Evolutionary conservation across 2,888 invertebrate genomes (phyloP), one percentile per base, ranked within the genome.

Genomic region (Trichogramma dendrolimi): DNA sequence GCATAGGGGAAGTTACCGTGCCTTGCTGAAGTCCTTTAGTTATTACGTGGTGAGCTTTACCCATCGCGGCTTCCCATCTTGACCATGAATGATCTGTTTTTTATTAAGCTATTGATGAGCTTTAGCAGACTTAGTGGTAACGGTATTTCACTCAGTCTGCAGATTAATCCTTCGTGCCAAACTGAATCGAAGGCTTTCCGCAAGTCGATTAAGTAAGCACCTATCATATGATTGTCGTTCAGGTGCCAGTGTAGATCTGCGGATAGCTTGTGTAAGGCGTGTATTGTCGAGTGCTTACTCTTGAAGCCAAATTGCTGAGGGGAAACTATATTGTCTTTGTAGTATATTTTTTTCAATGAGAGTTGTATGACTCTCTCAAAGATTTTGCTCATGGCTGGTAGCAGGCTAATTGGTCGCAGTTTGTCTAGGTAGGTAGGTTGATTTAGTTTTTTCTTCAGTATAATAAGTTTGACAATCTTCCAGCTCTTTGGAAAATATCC

Each of bases 341-440:
- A 43, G 46, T 59, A 61, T 7, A 57, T 48, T 5, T 42, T 8
- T 3, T 6, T 3, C 4, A 67, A 5, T 1, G 54, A 1, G 1
- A 64, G 56, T 41, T 68, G 67, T 2, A 71, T 47, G 0, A 69
- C 6, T 0, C 54, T 58, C 64, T 71, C 71, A 38, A 66, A 69
- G 0, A 72, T 41, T 66, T 71, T 70, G 10, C 69, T 67, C 0
- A 71, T 61, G n/a, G 68, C 69, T 0, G 69, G 68, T 4, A 71
- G 55, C 0, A 71, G 51, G 11, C 70, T 68, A 5, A 71, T 71
- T 4, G 70, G 70, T 27, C 70, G 55, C 6, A 67, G 70, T 46
- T 62, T 70, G 1, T 55, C n/a, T 3, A 66, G 63, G 4, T 62
- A 27, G 1, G 46, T 38, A 2, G 1, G 5, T 14, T 58, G 41